Base-by-base conservation (phyloP, 2,113 vertebrate genomes). In the Mormyrus lacerda region DNA sequence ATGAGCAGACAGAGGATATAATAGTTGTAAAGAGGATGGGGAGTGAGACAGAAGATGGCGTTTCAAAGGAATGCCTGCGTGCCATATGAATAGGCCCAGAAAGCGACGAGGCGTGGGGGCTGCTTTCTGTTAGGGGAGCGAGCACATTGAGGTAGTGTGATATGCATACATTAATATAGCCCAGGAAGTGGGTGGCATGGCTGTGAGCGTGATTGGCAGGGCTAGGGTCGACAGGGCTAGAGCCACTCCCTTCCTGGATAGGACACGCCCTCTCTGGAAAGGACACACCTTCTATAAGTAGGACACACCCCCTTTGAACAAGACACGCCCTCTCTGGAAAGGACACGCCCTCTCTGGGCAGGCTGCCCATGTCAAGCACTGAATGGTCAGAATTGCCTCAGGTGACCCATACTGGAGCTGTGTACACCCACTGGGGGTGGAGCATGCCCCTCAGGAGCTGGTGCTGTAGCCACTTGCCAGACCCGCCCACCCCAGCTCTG, bases 31-130 rank as follows among this genome's bases (percentile, higher is more conserved):
- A 5, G 79, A 89, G 92, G 88, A 90, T 87, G 84, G 90, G 51
- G 88, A 90, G 89, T 89, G 89, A 92, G 88, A 87, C 91, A 91
- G 90, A 91, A 90, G 90, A 92, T 92, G 92, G 90, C 55, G 90
- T 79, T 84, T 44, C 82, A 90, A 92, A 91, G 90, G 90, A 92
- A 17, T 35, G 85, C 27, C 85, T 87, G n/a, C 4, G 50, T 53
- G 85, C 50, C 24, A 8, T 48, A 87, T 87, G 50, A 87, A 53
- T 87, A n/a, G 50, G 85, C 44, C 31, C 85, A 53, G 50, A 87
- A 87, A 87, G 85, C 85, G 7, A 39, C 15, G 58, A 88, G 88
- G 88, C 89, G 89, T 85, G 88, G 88, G 82, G 88, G 90, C 86
- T 39, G 85, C 85, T 55, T 87, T 87, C 48, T 87, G 48, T 31